Evolutionary conservation across 1,140 invertebrate genomes (phyloP), one percentile per base, ranked within the genome.

Genomic region (Drosophila gunungcola): DNA sequence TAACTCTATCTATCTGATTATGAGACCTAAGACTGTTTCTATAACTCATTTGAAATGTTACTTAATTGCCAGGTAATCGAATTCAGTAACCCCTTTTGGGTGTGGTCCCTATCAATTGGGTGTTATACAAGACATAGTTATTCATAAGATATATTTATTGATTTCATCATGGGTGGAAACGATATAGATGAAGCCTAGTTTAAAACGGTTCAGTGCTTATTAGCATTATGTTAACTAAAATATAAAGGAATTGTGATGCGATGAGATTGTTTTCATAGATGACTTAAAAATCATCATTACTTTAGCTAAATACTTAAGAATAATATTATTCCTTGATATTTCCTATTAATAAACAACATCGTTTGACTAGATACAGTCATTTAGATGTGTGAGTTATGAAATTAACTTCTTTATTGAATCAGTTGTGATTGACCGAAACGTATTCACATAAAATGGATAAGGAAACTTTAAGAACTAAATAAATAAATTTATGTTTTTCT

Each of bases 31-130:
- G 36, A 38, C 10, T 41, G 12, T 21, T 39, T 10, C 13, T 21
- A 25, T 34, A n/a, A 4, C 34, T 46, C 6, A 51, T 29, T 16
- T 12, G 13, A 21, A 10, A 46, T 69, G 56, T 69, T 70, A 69
- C 34, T 48, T 55, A 70, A 70, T 56, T 69, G n/a, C 1, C 7
- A 12, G 32, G 6, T 16, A 54, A 51, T 25, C n/a, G 21, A 16
- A 48, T 10, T 41, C 3, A 27, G 4, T 43, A 7, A 32, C 2
- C 16, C 34, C 16, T 25, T 32, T 13, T 39, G 27, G 10, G 36
- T 10, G 34, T 51, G 13, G 21, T 63, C 45, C 13, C 58, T 46
- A 12, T 3, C 27, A n/a, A 46, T 29, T 21, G 5, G 32, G 25
- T 12, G 32, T 45, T 61, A 10, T 32, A n/a, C 12, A 9, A 11